Evolutionary conservation across 2,113 vertebrate genomes (phyloP), one percentile per base, ranked within the genome.

Genomic region (Nothoprocta perdicaria): DNA sequence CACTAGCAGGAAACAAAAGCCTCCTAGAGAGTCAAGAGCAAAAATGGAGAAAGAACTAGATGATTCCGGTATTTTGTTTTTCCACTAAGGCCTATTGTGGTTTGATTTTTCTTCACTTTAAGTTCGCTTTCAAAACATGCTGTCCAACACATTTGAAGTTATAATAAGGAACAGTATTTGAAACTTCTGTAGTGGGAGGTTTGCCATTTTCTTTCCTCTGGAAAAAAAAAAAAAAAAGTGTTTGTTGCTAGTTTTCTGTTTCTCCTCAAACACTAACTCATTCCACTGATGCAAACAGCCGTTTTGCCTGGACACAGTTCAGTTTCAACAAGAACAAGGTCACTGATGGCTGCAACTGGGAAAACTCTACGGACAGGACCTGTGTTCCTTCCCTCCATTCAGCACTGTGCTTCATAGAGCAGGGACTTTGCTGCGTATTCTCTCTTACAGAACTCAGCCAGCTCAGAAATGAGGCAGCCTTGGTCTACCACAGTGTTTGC

Each of bases 171-270:
- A 24, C 10, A 57, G 7, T 62, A 26, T 75, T 63, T n/a, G 31
- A 19, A 72, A 9, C 24, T 72, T 65, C 27, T 52, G 3, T 31
- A 78, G n/a, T 45, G 29, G 57, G 5, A 22, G 19, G 19, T 17
- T 52, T 63, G 10, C 2, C 66, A 69, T 71, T 18, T 35, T 65
- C 43, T 71, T 35, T 40, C 27, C 31, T 53, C 13, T 52, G 26
- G n/a, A n/a, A n/a, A n/a, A n/a, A n/a, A n/a, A n/a, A n/a, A n/a
- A 75, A 89, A 89, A 78, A 89, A 27, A 14, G 31, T 63, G 31
- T n/a, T 71, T 10, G 33, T 48, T 15, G 22, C 10, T n/a, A 23
- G 46, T 41, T n/a, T 15, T n/a, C 46, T 19, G 35, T 33, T 69
- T 46, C 31, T 23, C 14, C 10, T 46, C 31, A 48, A 33, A 33